Evolutionary conservation across 2,888 invertebrate genomes (phyloP), one percentile per base, ranked within the genome.

Genomic region (Allacma fusca): DNA sequence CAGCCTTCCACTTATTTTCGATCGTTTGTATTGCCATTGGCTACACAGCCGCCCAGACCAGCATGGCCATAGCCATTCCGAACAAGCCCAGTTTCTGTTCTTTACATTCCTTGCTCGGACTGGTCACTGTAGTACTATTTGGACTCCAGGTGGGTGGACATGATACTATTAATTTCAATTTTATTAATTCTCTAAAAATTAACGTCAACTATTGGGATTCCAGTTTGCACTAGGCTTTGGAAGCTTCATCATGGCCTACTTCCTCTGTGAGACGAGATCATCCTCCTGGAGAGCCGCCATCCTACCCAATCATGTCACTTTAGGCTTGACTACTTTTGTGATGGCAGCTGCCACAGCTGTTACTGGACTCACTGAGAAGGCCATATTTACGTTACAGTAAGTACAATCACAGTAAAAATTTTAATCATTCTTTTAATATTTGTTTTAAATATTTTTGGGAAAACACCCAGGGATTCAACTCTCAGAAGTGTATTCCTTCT

Each of bases 311-410:
- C 62, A 62, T 62, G 26, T 23, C 2, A 62, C 62, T 9, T 23
- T 62, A 13, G 62, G 62, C 1, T 23, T 62, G 13, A 62, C n/a
- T 13, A 62, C 62, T 19, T 62, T 62, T 26, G 62, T 62, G 2
- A 24, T 62, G 62, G 62, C 62, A 16, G 62, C 62, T 23, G 62
- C 62, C 24, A 62, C 62, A 2, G 62, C 62, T 19, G 62, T 62
- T 4, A 62, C 62, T 1, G 62, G 62, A 2, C 16, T 62, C 12
- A 62, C 62, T 62, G 62, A 62, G 26, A 62, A 62, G 24, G 62
- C 23, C 4, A 62, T 62, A 13, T 62, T 62, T 62, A 62, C 62
- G 2, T 26, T 62, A 7, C 62, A 62, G 62, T 23, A 23, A 34
- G 34, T 34, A 7, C 9, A 7, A 4, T 9, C 4, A 34, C 34